These are phyloP conservation scores for Gymnogyps californianus DNA, from an alignment of 2,113 vertebrate species.

Conservation along the genomic window DNA sequence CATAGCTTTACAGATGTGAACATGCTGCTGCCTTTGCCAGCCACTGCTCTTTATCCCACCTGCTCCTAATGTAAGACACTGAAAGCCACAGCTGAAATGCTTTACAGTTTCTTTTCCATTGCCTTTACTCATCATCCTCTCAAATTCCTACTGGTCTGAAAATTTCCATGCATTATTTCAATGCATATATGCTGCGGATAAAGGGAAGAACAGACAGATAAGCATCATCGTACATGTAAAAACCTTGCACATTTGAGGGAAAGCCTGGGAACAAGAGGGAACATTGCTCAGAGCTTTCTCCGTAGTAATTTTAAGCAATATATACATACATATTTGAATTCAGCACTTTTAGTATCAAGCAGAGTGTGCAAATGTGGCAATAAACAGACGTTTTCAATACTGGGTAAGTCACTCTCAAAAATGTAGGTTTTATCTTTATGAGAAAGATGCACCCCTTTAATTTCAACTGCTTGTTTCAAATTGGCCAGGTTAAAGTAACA, in stretches of 20 bases:
- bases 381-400: background rate
- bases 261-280: background rate
- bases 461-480: background rate
- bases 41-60: background rate
- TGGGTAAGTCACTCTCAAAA: background rate
- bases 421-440: background rate
- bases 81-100: background rate
- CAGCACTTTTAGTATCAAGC: background rate
- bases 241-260: background rate
- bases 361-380: background rate
- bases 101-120: background rate
- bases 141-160: background rate
- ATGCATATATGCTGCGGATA: background rate
- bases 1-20: background rate
- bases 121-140: background rate
- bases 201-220: background rate
- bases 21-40: background rate
- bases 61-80: background rate
- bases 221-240: background rate
- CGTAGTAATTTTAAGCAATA: background rate
- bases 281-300: background rate
- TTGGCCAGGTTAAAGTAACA: background rate
- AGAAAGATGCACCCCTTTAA: background rate
- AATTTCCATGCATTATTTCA: background rate
- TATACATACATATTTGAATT: background rate